A percentile compares a stretch with the other conserved stretches of the same genome.
Evolutionary conservation across 2,113 vertebrate genomes (phyloP).

Genomic region (Sinocyclocheilus anophthalmus): DNA sequence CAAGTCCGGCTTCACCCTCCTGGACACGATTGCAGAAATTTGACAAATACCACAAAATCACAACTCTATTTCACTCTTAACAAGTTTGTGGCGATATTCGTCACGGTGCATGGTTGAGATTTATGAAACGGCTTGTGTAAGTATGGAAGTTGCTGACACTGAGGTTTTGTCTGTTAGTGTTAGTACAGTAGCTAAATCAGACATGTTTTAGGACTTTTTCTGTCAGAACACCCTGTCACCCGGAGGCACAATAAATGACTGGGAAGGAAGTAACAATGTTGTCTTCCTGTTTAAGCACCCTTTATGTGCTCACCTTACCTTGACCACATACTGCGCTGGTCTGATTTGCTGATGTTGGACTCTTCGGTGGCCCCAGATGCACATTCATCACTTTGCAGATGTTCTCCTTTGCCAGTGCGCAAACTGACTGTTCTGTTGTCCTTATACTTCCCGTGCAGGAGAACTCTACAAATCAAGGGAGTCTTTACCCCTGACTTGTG

Average conservation of each 20-base stretch:
- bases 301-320: slow-evolving; percentile 6
- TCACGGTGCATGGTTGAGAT: slow-evolving; percentile 35
- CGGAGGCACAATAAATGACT: slow-evolving; percentile 14
- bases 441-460: background rate
- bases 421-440: no score
- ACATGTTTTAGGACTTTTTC: slow-evolving; percentile 32
- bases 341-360: slow-evolving; percentile 45
- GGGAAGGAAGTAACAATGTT: background rate
- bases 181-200: slow-evolving; percentile 24
- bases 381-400: slow-evolving; percentile 41
- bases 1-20: slow-evolving; percentile 12
- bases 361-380: slow-evolving; percentile 3
- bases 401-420: background rate
- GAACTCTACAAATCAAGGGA: background rate
- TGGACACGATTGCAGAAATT: background rate
- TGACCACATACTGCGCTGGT: background rate
- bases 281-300: background rate
- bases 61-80: slow-evolving; percentile 58
- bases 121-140: slow-evolving; percentile 40
- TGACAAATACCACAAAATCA: slow-evolving; percentile 51
- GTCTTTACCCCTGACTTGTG: background rate
- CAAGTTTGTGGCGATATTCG: slow-evolving; percentile 42
- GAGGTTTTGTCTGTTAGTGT: slow-evolving; percentile 24
- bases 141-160: slow-evolving; percentile 38
- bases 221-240: slow-evolving; percentile 34